Conservation (phyloP, 2,113 vertebrate species). For the Hiodon tergisus region DNA sequence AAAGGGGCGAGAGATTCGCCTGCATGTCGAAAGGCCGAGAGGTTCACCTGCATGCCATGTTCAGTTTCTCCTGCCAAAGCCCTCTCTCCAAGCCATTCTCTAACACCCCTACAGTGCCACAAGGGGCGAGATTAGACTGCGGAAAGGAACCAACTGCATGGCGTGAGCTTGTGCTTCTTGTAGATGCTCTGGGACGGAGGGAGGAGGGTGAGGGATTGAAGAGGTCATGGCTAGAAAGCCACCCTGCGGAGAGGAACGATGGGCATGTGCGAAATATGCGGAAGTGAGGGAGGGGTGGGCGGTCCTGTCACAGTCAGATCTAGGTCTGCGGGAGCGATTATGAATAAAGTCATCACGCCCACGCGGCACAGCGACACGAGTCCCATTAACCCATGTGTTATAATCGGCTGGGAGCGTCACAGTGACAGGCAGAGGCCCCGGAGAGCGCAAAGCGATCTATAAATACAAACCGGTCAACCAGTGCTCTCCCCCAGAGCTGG, state of each 20-base stretch:
- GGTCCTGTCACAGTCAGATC: not conserved
- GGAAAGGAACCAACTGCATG: slow-evolving; percentile 12
- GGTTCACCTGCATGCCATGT: no score
- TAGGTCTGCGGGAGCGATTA: not conserved
- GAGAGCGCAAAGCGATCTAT: slow-evolving; percentile 28
- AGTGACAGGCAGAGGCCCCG: slow-evolving; percentile 35
- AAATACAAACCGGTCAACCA: slow-evolving; percentile 34
- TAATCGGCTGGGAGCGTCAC: slow-evolving; percentile 44
- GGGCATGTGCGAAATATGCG: not conserved
- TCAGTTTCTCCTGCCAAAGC: no score
- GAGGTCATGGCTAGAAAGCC: slow-evolving; percentile 38
- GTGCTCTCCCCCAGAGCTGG: slow-evolving; percentile 9
- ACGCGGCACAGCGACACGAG: slow-evolving; percentile 17
- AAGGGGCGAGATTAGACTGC: slow-evolving; percentile 28
- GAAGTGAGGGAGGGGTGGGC: not conserved
- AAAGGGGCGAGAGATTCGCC: not conserved
- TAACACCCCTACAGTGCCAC: not conserved
- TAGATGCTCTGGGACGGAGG: slow-evolving; percentile 18
- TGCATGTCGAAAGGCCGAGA: no score
- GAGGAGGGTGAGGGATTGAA: slow-evolving; percentile 13
- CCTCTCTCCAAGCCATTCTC: no score
- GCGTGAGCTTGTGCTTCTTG: slow-evolving; percentile 28
- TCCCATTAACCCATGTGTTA: slow-evolving; percentile 54
- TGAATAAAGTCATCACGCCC: slow-evolving; percentile 43
- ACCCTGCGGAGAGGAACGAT: not conserved